Evolutionary conservation across 2,888 invertebrate genomes (phyloP), one percentile per base, ranked within the genome.

Genomic region (Spialia ferax): DNA sequence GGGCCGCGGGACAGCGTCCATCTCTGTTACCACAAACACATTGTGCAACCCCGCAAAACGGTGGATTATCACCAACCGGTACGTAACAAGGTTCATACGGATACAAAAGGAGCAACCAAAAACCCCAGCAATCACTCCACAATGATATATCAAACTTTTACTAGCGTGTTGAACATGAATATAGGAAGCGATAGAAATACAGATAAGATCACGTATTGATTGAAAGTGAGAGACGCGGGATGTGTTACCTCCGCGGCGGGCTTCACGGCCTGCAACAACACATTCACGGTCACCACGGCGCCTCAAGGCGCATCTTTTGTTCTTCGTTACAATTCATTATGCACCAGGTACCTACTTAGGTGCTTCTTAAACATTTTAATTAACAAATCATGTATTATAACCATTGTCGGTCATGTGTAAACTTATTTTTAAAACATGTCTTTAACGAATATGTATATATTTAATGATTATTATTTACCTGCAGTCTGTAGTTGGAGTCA

Each of bases 401-500:
- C n/a, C n/a, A n/a, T n/a, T n/a, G 1, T 7, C 8, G n/a, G n/a
- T n/a, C n/a, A n/a, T 38, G 38, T 8, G 13, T n/a, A 38, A 38
- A n/a, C 38, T 38, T 38, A 38, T 38, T 38, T 4, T 38, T n/a
- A n/a, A n/a, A 23, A 23, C 50, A 50, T 22, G 6, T 23, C 11
- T 3, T 11, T 32, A 10, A 32, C 10, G 32, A 10, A 10, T 20
- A 50, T 1, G 18, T 23, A 22, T 13, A 23, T 45, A 45, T 18
- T n/a, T 2, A 50, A 2, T 13, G 7, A 29, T n/a, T 8, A 8
- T 1, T 29, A 0, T 13, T 55, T 95, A 98, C 98, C 97, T 98
- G 98, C 83, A 98, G 95, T 94, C 98, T 97, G 94, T 97, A 97
- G 94, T 97, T 97, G 76, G 97, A 97, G 94, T 98, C 98, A 82